Evolutionary conservation across 2,888 invertebrate species (phyloP).

Genomic region (Leistus spinibarbis): DNA sequence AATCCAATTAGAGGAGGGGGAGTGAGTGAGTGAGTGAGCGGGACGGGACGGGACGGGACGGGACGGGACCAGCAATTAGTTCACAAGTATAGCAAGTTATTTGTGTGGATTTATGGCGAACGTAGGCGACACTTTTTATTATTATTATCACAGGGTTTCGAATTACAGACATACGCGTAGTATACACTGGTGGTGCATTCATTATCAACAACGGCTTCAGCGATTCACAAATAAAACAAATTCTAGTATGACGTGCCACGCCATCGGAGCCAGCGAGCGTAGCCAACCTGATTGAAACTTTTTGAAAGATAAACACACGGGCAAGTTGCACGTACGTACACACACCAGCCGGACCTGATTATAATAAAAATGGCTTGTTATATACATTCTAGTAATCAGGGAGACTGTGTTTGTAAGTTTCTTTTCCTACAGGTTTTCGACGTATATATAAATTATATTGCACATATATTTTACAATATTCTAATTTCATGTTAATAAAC

Average conservation of each 20-base stretch:
- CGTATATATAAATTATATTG: no score
- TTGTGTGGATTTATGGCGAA: constrained; percentile 8
- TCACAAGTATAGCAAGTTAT: constrained; percentile 31
- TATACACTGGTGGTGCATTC: neutral
- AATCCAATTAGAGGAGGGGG: constrained; percentile 31
- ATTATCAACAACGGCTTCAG: neutral
- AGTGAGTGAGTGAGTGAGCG: neutral
- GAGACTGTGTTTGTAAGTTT: no score
- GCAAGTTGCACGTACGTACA: neutral
- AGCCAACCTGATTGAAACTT: neutral
- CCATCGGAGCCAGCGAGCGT: neutral
- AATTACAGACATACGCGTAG: neutral
- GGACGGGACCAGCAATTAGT: constrained; percentile 29
- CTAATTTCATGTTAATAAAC: no score
- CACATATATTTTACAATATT: no score
- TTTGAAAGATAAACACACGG: neutral
- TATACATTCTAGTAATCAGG: no score
- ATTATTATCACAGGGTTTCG: constrained; percentile 21
- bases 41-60: neutral
- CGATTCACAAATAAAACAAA: neutral
- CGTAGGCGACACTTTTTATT: constrained; percentile 23
- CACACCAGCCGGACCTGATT: neutral
- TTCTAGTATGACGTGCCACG: neutral
- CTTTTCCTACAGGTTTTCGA: no score
- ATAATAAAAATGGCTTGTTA: no score